Evolutionary conservation across 2,797 vertebrate species (phyloP).

Genomic region (Ambastaia sidthimunki): DNA sequence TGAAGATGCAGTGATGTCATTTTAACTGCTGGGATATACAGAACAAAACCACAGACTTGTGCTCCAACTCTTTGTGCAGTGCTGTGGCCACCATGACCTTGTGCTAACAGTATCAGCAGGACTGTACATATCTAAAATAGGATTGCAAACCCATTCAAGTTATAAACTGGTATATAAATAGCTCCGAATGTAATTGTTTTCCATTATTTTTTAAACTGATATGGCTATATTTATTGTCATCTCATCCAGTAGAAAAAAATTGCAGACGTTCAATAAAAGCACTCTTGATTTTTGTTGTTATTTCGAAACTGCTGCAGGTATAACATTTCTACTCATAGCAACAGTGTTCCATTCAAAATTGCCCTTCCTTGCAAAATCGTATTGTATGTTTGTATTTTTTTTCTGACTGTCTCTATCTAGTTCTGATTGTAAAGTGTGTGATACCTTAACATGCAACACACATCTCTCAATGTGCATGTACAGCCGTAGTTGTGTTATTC

Average conservation of each 20-base stretch:
- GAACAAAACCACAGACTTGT: neutral
- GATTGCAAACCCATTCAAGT: neutral
- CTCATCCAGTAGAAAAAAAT: constrained; percentile 52
- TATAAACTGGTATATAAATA: neutral
- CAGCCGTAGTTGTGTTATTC: too few relatives aligned
- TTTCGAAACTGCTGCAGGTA: too few relatives aligned
- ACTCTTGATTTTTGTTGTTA: too few relatives aligned
- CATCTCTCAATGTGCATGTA: too few relatives aligned
- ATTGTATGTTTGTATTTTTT: too few relatives aligned
- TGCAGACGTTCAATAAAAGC: neutral
- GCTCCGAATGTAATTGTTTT: neutral
- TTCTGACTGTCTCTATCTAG: too few relatives aligned
- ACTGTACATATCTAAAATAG: constrained; percentile 3
- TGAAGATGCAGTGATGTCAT: neutral
- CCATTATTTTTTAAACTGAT: constrained; percentile 45
- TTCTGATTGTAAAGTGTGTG: too few relatives aligned
- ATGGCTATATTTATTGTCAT: constrained; percentile 79
- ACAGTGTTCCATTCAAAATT: too few relatives aligned
- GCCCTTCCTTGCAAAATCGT: too few relatives aligned
- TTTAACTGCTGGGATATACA: neutral
- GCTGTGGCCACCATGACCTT: neutral
- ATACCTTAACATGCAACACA: too few relatives aligned
- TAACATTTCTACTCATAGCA: too few relatives aligned
- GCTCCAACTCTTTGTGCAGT: neutral
- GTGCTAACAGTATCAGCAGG: neutral